Base-by-base conservation (phyloP, 35 echinoderm and acorn worm species). In the Amphiura filiformis region DNA sequence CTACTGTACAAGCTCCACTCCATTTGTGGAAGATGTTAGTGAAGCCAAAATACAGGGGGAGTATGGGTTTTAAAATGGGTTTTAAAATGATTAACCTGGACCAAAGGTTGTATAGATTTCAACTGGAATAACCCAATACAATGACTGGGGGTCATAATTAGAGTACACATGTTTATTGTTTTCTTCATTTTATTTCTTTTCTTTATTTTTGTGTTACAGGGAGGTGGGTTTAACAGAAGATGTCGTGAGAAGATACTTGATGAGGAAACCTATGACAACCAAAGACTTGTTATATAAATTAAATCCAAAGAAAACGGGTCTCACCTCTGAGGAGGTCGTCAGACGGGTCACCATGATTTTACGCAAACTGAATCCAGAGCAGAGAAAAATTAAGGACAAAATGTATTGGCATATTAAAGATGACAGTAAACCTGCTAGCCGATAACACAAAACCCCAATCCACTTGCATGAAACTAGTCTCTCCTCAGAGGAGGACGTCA, bases 201-300 rank as follows among this genome's bases (percentile, higher is more conserved):
- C 0, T 78, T 86, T 17, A 35, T 85, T 78, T 77, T 70, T 70
- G 31, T 31, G 57, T 41, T 70, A 39, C 77, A 95, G 94, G 78
- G 94, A 95, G 61, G 78, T 89, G 23, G 90, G 93, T 22, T 80
- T 99, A 35, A 99, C 96, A 20, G 96, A 99, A 79, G 96, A 99
- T n/a, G 84, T 95, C 31, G 93, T 99, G 18, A 87, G 91, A 36
- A 42, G 96, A 15, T 99, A 99, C 77, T 52, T 99, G 38, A 92
- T 94, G 89, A 86, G 93, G 31, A 99, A 94, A 78, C 96, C 96
- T 0, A 99, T 99, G 96, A 94, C 93, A 36, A 99, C 96, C 41
- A 99, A 99, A 33, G 96, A 99, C 75, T 65, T 99, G 32, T 85
- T 99, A 3, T 85, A 95, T 79, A 99, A 99, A 80, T 90, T 99